Conservation (phyloP, 92 coral and sea anemone genomes). For the Siderastrea radians region DNA sequence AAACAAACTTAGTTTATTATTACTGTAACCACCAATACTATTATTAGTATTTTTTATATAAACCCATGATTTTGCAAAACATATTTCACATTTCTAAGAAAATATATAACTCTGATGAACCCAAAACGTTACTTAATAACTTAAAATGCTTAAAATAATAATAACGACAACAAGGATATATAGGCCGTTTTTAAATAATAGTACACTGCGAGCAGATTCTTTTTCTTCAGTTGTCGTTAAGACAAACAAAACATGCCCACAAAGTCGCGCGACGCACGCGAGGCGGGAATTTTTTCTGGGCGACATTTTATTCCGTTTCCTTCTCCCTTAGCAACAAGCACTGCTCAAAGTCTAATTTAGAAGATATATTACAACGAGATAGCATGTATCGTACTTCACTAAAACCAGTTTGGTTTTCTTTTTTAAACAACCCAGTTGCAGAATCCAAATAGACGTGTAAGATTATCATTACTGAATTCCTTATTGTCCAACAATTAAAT, state of each 20-base stretch:
- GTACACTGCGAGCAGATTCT: neutral
- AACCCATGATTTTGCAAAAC: conserved; percentile 1
- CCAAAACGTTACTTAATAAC: conserved; percentile 13
- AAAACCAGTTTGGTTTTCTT: no score
- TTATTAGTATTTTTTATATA: neutral
- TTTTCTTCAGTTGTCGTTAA: neutral
- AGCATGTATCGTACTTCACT: no score
- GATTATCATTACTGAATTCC: no score
- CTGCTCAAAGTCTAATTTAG: neutral
- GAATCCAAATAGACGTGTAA: no score
- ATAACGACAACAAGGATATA: neutral
- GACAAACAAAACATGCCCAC: neutral
- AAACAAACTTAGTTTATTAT: no score
- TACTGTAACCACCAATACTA: neutral
- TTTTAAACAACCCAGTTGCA: no score
- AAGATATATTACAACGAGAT: no score
- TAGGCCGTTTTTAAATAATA: conserved; percentile 29
- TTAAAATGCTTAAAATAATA: conserved; percentile 23
- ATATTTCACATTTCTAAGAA: conserved; percentile 5
- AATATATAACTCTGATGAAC: conserved; percentile 14
- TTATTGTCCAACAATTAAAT: no score
- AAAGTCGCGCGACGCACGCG: no score
- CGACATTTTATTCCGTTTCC: neutral
- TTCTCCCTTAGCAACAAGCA: neutral
- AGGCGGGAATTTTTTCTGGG: no score